phyloP scores from a whole-genome alignment of 2,888 invertebrate genomes.

The Atethmia centrago region DNA sequence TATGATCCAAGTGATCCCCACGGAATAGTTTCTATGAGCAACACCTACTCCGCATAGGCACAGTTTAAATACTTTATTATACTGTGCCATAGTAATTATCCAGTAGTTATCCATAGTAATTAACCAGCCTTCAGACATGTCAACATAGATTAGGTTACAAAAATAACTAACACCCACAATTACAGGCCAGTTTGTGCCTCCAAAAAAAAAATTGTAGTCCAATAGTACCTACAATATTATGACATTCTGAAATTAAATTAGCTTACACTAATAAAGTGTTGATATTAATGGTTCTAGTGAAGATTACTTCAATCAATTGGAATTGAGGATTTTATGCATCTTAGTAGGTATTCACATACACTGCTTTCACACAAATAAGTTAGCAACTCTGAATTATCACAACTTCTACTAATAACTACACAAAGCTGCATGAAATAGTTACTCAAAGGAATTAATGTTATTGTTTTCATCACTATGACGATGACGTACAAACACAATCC shows the following conservation, averaged over 20 bases:
- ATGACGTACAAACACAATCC: neutral
- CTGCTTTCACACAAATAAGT: neutral
- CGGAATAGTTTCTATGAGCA: neutral
- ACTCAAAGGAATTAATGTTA: constrained; percentile 13
- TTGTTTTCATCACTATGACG: neutral
- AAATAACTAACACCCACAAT: neutral
- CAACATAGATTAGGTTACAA: neutral
- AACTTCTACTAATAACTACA: neutral
- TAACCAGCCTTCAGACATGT: neutral
- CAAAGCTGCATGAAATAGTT: constrained; percentile 18
- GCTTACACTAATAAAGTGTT: too few relatives aligned
- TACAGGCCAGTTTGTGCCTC: neutral
- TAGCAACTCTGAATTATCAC: constrained; percentile 2
- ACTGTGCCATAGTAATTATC: neutral
- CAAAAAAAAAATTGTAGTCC: too few relatives aligned
- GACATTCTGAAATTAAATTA: too few relatives aligned
- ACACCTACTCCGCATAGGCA: neutral
- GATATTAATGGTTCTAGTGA: too few relatives aligned
- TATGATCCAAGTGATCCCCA: neutral
- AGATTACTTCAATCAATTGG: too few relatives aligned
- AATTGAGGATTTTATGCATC: too few relatives aligned
- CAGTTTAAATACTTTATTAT: neutral
- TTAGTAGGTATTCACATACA: too few relatives aligned
- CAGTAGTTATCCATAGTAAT: neutral
- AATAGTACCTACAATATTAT: too few relatives aligned